Evolutionary conservation across 2,113 vertebrate species (phyloP), one percentile per base, ranked within the genome.

Genomic region (Hassar affinis): DNA sequence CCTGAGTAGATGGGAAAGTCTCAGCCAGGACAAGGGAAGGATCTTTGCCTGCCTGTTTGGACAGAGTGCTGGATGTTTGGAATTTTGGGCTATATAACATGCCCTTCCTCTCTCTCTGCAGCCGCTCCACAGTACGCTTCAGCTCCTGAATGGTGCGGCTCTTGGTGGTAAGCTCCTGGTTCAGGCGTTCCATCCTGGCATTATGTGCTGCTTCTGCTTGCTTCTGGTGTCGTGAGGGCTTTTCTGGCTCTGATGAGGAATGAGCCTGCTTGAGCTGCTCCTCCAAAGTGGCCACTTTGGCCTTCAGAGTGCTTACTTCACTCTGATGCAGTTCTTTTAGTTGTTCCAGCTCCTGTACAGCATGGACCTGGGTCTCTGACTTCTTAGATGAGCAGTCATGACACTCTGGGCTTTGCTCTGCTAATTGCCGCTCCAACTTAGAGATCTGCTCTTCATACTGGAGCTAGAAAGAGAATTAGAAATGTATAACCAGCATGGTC

Each of bases 391-490:
- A 82, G 7, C 38, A 56, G 42, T 18, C 20, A 4, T 51, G 62
- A 49, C 85, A 88, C 30, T 83, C 86, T 76, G 89, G 88, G 38
- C 89, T 85, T 78, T 90, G 93, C 82, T 77, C 89, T n/a, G 92
- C 85, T 86, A 97, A 92, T 7, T 93, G 92, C 66, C 93, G 94
- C 87, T 99, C 95, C 79, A 98, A 93, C 71, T 96, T 94, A 22
- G 88, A 90, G 62, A 98, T 92, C 85, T 94, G 95, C 86, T 96
- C 94, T 83, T 99, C 96, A 51, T 98, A 98, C 62, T 95, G 95
- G 12, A 97, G 94, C 98, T 99, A 22, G 82, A 87, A 85, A 90
- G 20, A 90, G 82, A 87, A 81, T 25, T 42, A 27, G 25, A 72
- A 4, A 57, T 61, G 30, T n/a, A 3, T 33, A 25, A 49, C 30